Evolutionary conservation across 2,113 vertebrate genomes (phyloP), one percentile per base, ranked within the genome.

Genomic region (Ctenodactylus gundi): DNA sequence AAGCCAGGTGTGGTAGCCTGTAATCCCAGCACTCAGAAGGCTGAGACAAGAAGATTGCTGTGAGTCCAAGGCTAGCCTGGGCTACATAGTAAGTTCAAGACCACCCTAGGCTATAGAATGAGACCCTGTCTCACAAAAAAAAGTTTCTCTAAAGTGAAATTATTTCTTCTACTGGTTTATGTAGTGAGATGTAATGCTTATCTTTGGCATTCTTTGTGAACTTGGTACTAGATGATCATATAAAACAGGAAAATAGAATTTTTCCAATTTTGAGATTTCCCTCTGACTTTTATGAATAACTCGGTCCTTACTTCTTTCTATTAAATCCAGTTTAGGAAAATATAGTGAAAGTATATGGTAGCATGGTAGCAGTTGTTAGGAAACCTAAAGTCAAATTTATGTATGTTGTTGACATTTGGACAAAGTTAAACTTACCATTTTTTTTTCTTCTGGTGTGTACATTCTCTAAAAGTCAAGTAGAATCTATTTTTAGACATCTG

Each of bases 381-480:
- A 94, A 82, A 95, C 23, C 21, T 73, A 78, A 73, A 67, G 34
- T 85, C 2, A 73, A 77, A 12, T 36, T 68, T 83, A 49, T 55
- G 27, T 51, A 81, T 72, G 51, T 91, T 68, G 34, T 87, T 94
- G 27, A 88, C 55, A 46, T 76, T 85, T 76, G 46, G 53, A 76
- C 36, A 84, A 36, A 67, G 51, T 36, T 81, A 46, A 7, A n/a
- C 46, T 44, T 90, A 68, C 68, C 7, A 67, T 88, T 93, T 81
- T 25, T 60, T 94, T 91, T 68, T 85, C 36, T 85, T 46, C 80
- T 81, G 27, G 17, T 55, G 29, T 95, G 92, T 85, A 77, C n/a
- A 53, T 0, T 94, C 51, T 93, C 25, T 90, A 20, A 82, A 93
- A 84, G 9, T 93, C 51, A 90, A 90, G 41, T 90, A 36, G 93